phyloP scores from a whole-genome alignment of 2,888 invertebrate genomes.

The Pseudococcus viburni region DNA sequence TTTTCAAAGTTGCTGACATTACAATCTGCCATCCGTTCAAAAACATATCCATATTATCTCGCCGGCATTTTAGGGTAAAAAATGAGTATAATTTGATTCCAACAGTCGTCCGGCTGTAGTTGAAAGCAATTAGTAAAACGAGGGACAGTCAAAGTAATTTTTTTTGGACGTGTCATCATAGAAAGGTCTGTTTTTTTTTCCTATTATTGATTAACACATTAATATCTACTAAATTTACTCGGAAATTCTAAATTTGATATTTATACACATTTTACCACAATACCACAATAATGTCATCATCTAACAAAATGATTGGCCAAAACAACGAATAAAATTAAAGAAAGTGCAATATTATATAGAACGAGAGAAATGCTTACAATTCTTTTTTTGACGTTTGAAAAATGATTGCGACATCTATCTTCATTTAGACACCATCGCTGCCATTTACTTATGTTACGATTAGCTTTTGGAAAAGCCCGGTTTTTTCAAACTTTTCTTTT shows the following conservation, averaged over 20 bases:
- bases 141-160: no score
- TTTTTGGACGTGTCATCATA: no score
- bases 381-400: constrained; percentile 61
- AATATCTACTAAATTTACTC: background rate
- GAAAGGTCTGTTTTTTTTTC: no score
- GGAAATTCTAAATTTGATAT: background rate
- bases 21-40: no score
- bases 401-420: constrained; percentile 60
- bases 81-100: no score
- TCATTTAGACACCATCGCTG: constrained; percentile 58
- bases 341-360: constrained; percentile 45
- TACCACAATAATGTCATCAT: background rate
- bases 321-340: constrained; percentile 50
- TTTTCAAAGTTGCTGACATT: no score
- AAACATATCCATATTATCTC: no score
- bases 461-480: background rate
- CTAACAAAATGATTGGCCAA: background rate
- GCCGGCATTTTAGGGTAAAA: no score
- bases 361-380: constrained; percentile 49
- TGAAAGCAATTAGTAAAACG: no score
- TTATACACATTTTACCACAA: background rate
- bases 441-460: constrained; percentile 44
- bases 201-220: no score
- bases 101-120: no score
- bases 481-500: constrained; percentile 13